A percentile compares a stretch with the other conserved stretches of the same genome.
Evolutionary conservation across 2,113 vertebrate species (phyloP).

Genomic region (Corydoras maculifer): DNA sequence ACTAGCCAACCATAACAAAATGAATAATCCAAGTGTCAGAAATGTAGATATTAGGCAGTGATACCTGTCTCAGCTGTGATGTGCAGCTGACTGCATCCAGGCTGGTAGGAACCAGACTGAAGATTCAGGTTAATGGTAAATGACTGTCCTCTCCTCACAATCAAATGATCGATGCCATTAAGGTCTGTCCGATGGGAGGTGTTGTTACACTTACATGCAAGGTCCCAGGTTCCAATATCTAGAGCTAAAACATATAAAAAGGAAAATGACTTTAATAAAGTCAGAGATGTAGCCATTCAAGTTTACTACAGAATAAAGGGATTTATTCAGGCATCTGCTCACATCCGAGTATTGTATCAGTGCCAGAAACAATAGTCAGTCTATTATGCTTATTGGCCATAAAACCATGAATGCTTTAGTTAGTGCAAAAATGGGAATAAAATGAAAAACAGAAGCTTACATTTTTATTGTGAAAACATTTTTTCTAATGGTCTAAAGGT

Average conservation of each 20-base stretch:
- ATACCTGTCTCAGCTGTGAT: constrained; percentile 75
- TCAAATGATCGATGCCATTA: constrained; percentile 66
- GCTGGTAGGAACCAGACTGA: constrained; percentile 65
- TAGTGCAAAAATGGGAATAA: not conserved
- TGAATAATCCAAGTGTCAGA: too few species aligned
- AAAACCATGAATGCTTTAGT: too few species aligned
- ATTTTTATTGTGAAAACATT: not conserved
- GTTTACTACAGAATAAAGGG: too few species aligned
- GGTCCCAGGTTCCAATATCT: constrained; percentile 68
- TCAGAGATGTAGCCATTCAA: not conserved
- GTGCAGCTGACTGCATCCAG: constrained; percentile 65
- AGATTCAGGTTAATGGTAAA: constrained; percentile 77
- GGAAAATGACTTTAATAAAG: not conserved
- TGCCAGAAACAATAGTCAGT: not conserved
- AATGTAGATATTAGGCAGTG: too few species aligned
- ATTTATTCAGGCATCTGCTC: too few species aligned
- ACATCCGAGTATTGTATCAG: not conserved
- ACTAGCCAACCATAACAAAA: too few species aligned
- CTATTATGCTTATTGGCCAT: not conserved
- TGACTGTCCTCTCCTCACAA: constrained; percentile 79
- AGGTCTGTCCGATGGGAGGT: constrained; percentile 71
- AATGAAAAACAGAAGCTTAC: not conserved
- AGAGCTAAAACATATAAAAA: constrained; percentile 59
- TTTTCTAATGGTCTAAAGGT: too few species aligned
- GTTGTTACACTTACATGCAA: constrained; percentile 76